Percentiles rank a stretch among this genome's conserved stretches.
phyloP scores from a whole-genome alignment of 2,797 vertebrate genomes.

The Columba guinea region DNA sequence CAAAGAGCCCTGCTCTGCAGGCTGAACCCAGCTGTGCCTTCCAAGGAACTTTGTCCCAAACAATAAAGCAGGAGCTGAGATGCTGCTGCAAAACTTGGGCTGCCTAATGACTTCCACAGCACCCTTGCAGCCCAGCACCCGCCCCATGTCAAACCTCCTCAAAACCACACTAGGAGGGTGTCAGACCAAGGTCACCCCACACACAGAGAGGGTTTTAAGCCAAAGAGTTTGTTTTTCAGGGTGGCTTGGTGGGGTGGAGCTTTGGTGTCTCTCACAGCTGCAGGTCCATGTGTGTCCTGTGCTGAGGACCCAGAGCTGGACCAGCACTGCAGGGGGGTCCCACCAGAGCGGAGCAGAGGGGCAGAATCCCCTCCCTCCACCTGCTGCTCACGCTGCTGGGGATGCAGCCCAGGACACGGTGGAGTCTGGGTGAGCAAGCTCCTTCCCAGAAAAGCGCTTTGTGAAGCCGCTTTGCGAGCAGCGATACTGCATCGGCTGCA shows the following conservation, averaged over 20 bases:
- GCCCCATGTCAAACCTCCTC: not conserved
- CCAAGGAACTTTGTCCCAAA: not conserved
- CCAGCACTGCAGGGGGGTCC: too few species aligned
- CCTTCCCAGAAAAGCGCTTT: not conserved
- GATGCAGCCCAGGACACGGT: too few species aligned
- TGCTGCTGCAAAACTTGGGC: not conserved
- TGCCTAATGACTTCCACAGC: not conserved
- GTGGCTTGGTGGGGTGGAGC: not conserved
- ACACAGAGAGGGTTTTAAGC: not conserved
- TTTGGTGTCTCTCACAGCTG: not conserved
- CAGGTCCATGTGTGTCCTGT: too few species aligned
- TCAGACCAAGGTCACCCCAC: not conserved
- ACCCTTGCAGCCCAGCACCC: not conserved
- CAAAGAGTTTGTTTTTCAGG: not conserved
- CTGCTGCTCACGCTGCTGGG: too few species aligned
- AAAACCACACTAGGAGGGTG: not conserved
- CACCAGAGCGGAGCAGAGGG: too few species aligned
- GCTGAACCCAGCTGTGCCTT: not conserved
- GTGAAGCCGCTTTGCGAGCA: not conserved
- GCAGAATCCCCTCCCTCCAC: too few species aligned
- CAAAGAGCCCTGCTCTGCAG: not conserved
- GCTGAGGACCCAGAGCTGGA: too few species aligned
- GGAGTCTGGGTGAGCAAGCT: not conserved
- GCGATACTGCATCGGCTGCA: fast-evolving
- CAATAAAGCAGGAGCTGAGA: not conserved